These are phyloP conservation scores for Meiosimyza platycephala DNA, from an alignment of 2,888 invertebrate genomes.

Conservation along the genomic window DNA sequence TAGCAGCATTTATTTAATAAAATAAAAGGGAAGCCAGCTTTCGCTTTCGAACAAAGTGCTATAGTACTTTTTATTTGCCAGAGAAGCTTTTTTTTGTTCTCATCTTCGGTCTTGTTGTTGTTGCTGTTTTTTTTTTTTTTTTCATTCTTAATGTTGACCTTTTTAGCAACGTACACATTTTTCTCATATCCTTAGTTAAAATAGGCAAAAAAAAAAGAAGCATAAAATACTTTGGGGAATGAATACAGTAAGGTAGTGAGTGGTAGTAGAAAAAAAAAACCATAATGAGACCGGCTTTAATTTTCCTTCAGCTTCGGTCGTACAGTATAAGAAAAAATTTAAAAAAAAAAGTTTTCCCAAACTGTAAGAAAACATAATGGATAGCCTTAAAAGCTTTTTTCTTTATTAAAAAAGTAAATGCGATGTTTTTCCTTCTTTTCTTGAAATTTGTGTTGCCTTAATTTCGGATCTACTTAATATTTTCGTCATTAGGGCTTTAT, in stretches of 20 bases:
- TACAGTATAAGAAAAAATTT: no score
- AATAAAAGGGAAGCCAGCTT: not conserved
- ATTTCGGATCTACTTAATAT: no score
- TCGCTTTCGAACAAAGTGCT: not conserved
- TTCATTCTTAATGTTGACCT: not conserved
- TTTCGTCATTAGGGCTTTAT: no score
- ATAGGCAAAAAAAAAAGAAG: no score
- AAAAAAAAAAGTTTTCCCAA: not conserved
- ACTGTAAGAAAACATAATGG: not conserved
- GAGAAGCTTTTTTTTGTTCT: not conserved
- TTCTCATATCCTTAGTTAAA: no score
- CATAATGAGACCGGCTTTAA: conserved; percentile 10
- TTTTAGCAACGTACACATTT: no score
- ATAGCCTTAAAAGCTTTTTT: conserved; percentile 1
- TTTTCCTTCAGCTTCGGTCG: not conserved
- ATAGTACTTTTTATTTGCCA: not conserved
- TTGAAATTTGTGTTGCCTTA: no score
- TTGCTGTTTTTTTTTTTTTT: not conserved
- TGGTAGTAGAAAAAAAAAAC: not conserved
- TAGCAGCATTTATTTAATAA: conserved; percentile 1
- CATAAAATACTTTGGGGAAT: no score
- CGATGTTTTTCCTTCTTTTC: no score
- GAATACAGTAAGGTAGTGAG: not conserved
- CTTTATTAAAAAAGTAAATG: no score
- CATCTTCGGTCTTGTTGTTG: not conserved